Evolutionary conservation across 2,888 invertebrate species (phyloP).

Genomic region (Ecliptopera silaceata): DNA sequence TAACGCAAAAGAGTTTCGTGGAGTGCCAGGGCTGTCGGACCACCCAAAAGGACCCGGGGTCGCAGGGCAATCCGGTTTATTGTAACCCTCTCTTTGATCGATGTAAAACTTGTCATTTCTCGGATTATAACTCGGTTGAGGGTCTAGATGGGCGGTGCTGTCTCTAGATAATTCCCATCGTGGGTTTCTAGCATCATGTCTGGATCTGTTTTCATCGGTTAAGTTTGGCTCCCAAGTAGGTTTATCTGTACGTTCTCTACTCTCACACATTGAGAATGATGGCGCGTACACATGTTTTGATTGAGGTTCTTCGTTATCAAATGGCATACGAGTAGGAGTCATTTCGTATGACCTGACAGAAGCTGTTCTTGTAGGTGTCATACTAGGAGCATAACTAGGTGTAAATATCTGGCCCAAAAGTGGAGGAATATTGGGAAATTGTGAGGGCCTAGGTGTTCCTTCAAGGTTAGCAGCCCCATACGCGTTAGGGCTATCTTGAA

Average conservation of each 20-base stretch:
- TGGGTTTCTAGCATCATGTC: constrained; percentile 23
- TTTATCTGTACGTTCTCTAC: constrained; percentile 45
- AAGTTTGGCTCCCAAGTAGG: constrained; percentile 38
- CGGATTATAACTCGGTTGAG: constrained; percentile 30
- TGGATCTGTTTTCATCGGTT: constrained; percentile 11
- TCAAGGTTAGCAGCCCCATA: constrained; percentile 40
- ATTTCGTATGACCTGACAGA: constrained; percentile 55
- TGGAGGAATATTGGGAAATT: constrained; percentile 38
- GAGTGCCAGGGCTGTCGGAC: constrained; percentile 51
- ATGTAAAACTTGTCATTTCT: constrained; percentile 41
- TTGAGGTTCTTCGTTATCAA: constrained; percentile 53
- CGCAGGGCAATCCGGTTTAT: constrained; percentile 44
- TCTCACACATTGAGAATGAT: constrained; percentile 47
- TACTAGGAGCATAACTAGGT: constrained; percentile 39
- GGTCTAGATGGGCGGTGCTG: constrained; percentile 11
- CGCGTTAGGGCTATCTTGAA: constrained; percentile 43
- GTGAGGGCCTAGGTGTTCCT: constrained; percentile 38
- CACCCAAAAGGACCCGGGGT: constrained; percentile 51
- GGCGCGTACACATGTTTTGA: constrained; percentile 69
- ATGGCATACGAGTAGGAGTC: constrained; percentile 51
- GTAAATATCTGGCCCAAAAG: constrained; percentile 31
- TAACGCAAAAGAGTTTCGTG: constrained; percentile 51
- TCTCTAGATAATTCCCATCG: constrained; percentile 25
- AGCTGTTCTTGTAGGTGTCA: constrained; percentile 43
- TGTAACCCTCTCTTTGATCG: constrained; percentile 44